Evolutionary conservation across 2,113 vertebrate genomes (phyloP).

Genomic region (Rhinoderma darwinii): DNA sequence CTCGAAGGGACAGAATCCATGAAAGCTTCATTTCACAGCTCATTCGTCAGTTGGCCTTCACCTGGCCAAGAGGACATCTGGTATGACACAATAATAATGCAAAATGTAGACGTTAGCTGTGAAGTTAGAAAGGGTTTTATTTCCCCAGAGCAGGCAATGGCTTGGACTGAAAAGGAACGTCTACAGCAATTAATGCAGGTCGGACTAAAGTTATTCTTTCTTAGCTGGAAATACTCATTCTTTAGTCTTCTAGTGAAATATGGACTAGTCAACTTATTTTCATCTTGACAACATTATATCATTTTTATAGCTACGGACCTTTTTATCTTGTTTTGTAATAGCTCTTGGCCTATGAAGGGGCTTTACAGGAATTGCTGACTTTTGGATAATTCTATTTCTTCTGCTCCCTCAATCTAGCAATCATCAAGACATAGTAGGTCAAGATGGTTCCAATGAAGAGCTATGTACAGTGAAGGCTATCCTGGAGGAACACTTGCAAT

Average conservation of each 20-base stretch:
- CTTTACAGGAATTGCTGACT: not conserved
- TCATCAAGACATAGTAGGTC: not conserved
- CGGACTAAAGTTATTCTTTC: not conserved
- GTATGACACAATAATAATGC: conserved; percentile 56
- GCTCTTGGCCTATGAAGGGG: not conserved
- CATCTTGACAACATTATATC: conserved; percentile 5
- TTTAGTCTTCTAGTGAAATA: not conserved
- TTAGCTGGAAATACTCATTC: not conserved
- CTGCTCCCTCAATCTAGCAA: not conserved
- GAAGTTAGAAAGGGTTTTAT: conserved; percentile 50
- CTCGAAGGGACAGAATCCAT: conserved; percentile 42
- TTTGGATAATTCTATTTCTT: not conserved
- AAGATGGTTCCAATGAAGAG: not conserved
- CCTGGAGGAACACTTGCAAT: not conserved
- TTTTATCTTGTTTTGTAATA: not conserved
- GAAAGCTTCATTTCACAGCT: conserved; percentile 51
- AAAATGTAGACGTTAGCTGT: conserved; percentile 46
- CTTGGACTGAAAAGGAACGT: conserved; percentile 19
- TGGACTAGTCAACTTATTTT: conserved; percentile 29
- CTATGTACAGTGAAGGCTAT: not conserved
- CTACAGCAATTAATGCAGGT: conserved; percentile 34
- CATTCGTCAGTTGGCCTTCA: conserved; percentile 50
- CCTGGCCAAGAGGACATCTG: conserved; percentile 56
- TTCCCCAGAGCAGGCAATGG: conserved; percentile 48
- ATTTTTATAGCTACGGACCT: not conserved